Evolutionary conservation across 2,888 invertebrate genomes (phyloP).

Genomic region (Habrosyne pyritoides): DNA sequence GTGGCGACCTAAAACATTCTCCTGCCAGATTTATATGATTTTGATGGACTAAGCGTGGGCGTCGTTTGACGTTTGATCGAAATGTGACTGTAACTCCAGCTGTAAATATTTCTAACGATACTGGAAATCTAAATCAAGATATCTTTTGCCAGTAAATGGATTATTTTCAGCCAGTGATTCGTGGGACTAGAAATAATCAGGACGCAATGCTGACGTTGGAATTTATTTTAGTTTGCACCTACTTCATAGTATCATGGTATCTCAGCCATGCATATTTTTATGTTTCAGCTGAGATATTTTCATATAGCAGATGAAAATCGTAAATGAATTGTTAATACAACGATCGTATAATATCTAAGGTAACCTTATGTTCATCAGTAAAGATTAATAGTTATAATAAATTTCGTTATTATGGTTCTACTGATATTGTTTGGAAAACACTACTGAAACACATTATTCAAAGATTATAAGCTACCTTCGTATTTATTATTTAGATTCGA

Average conservation of each 20-base stretch:
- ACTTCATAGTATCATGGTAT: background rate
- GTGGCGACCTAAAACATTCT: slow-evolving; percentile 57
- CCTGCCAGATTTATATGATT: slow-evolving; percentile 63
- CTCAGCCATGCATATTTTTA: background rate
- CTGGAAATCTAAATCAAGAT: slow-evolving; percentile 20
- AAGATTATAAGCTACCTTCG: too few relatives aligned
- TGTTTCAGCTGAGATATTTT: background rate
- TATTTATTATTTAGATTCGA: too few relatives aligned
- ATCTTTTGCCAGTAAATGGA: slow-evolving; percentile 20
- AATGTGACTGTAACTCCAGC: slow-evolving; percentile 31
- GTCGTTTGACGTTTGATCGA: slow-evolving; percentile 37
- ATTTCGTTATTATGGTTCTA: too few relatives aligned
- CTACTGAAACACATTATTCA: too few relatives aligned
- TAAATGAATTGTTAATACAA: too few relatives aligned
- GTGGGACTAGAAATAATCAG: slow-evolving; percentile 5
- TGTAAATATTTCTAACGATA: slow-evolving; percentile 16
- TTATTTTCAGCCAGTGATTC: slow-evolving; percentile 9
- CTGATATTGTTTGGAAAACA: too few relatives aligned
- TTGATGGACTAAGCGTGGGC: slow-evolving; percentile 50
- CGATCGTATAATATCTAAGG: too few relatives aligned
- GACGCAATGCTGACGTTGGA: background rate
- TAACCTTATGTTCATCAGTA: too few relatives aligned
- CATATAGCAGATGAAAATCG: too few relatives aligned
- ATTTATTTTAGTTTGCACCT: slow-evolving; percentile 4
- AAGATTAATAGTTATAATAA: too few relatives aligned